Conservation (phyloP, 2,888 invertebrate species). For the Caenorhabditis sinica region DNA sequence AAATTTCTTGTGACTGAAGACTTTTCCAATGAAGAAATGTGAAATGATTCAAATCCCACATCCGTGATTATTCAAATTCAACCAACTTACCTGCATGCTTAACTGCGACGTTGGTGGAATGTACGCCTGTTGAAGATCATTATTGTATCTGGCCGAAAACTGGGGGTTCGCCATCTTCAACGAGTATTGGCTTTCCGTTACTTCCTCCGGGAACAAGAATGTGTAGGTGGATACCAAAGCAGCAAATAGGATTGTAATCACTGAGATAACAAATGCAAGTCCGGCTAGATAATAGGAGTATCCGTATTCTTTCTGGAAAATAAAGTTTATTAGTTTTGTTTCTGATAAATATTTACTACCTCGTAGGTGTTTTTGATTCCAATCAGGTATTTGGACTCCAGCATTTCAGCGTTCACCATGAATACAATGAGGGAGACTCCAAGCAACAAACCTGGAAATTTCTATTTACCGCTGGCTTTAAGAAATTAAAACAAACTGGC, state of each 20-base stretch:
- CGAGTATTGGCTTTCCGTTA: conserved; percentile 46
- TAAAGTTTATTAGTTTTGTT: no score
- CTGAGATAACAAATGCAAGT: conserved; percentile 75
- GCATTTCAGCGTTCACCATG: conserved; percentile 83
- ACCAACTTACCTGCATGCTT: conserved; percentile 53
- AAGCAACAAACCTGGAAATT: conserved; percentile 74
- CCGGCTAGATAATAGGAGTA: conserved; percentile 83
- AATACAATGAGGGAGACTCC: conserved; percentile 80
- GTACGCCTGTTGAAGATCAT: conserved; percentile 54
- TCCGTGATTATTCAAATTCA: conserved; percentile 5
- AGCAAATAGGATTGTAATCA: conserved; percentile 78
- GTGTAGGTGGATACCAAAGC: conserved; percentile 78
- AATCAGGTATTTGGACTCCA: conserved; percentile 82
- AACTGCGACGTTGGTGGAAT: conserved; percentile 47
- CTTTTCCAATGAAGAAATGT: not conserved
- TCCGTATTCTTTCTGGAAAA: conserved; percentile 80
- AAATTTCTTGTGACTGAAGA: no score
- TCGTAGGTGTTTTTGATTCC: conserved; percentile 81
- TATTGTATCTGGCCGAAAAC: conserved; percentile 37
- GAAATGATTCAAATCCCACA: no score
- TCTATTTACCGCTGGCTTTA: no score
- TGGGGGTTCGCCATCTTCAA: conserved; percentile 45
- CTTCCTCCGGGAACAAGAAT: conserved; percentile 74
- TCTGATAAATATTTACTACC: no score
- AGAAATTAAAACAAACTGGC: conserved; percentile 56